phyloP scores from a whole-genome alignment of 2,797 vertebrate species.

The Liasis olivaceus region DNA sequence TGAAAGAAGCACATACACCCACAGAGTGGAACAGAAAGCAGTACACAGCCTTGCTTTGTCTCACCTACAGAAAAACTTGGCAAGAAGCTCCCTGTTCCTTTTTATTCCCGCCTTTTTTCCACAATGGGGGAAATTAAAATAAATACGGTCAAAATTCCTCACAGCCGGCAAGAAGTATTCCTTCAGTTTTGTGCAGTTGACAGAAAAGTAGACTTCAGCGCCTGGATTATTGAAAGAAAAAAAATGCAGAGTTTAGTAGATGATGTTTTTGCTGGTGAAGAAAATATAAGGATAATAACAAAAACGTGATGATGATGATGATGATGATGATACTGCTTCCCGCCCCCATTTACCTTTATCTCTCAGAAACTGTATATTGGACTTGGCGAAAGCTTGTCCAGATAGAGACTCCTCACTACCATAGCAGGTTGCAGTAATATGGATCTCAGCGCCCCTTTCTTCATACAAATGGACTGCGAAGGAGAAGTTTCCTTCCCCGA shows the following conservation, averaged over 20 bases:
- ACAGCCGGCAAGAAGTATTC: constrained; percentile 66
- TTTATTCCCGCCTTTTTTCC: constrained; percentile 94
- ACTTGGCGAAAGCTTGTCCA: constrained; percentile 66
- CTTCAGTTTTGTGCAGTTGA: constrained; percentile 86
- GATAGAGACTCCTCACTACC: constrained; percentile 74
- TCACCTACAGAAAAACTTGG: constrained; percentile 88
- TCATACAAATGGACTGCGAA: constrained; percentile 81
- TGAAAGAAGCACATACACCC: background rate
- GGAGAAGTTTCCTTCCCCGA: constrained; percentile 97
- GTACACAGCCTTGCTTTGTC: background rate
- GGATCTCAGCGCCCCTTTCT: constrained; percentile 36
- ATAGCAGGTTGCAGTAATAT: constrained; percentile 85
- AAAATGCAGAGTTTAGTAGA: background rate
- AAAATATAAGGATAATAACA: background rate
- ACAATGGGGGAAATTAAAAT: constrained; percentile 96
- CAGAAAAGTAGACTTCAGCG: constrained; percentile 81
- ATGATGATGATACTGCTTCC: background rate
- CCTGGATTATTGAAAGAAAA: constrained; percentile 71
- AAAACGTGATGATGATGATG: background rate
- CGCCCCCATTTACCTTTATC: constrained; percentile 74
- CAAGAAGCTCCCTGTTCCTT: constrained; percentile 90
- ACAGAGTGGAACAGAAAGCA: background rate
- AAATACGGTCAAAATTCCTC: constrained; percentile 80
- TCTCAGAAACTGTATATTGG: constrained; percentile 78
- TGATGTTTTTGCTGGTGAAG: background rate